Percentiles rank a stretch among this genome's conserved stretches.
These are phyloP conservation scores for Elephantulus edwardii DNA, from an alignment of 2,113 vertebrate genomes.

Conservation along the genomic window DNA sequence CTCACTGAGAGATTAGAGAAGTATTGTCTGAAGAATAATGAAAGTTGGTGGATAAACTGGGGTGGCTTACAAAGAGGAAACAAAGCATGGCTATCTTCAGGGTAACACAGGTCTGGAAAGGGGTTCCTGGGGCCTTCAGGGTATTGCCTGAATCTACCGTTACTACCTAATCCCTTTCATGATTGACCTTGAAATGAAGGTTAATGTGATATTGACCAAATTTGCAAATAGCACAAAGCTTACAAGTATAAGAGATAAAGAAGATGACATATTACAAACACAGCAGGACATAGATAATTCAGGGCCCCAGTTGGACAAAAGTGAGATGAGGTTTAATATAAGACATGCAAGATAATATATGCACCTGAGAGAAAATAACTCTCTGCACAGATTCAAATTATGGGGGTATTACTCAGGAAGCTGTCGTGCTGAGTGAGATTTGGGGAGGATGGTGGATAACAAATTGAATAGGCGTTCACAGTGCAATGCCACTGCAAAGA, in stretches of 20 bases:
- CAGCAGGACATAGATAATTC: conserved; percentile 59
- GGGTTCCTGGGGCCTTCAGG: background rate
- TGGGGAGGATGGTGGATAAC: conserved; percentile 67
- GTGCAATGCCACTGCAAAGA: conserved; percentile 45
- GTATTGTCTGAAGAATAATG: conserved; percentile 61
- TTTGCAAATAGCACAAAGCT: conserved; percentile 78
- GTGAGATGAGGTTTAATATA: conserved; percentile 68
- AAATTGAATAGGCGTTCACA: conserved; percentile 67
- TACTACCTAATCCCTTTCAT: conserved; percentile 50
- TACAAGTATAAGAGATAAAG: conserved; percentile 60
- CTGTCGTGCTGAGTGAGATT: conserved; percentile 64
- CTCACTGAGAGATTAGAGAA: conserved; percentile 54
- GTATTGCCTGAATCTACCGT: background rate
- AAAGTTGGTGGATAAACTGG: conserved; percentile 24
- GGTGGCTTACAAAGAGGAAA: conserved; percentile 39
- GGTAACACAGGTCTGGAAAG: background rate
- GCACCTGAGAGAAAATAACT: conserved; percentile 75
- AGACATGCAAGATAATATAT: conserved; percentile 62
- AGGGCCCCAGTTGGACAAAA: conserved; percentile 65
- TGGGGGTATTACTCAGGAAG: conserved; percentile 70
- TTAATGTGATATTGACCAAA: conserved; percentile 81
- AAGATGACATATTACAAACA: conserved; percentile 78
- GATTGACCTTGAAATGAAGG: conserved; percentile 76
- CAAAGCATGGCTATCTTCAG: conserved; percentile 12
- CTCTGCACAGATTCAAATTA: conserved; percentile 68